Conservation (phyloP, 2,113 vertebrate species). For the Tenebrosternarchus preto region DNA sequence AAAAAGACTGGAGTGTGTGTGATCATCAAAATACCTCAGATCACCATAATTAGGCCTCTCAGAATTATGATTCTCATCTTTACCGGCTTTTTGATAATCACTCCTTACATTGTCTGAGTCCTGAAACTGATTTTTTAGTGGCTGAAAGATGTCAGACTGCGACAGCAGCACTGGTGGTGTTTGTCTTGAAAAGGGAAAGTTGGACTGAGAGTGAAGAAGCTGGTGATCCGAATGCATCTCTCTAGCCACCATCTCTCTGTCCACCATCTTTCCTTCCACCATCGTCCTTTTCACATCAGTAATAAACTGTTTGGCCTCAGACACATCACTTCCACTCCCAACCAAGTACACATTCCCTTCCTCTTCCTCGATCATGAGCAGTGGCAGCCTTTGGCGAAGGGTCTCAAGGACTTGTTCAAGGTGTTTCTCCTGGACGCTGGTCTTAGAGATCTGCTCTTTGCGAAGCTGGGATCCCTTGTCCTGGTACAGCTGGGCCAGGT, state of each 20-base stretch:
- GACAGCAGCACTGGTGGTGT: neutral
- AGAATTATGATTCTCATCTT: neutral
- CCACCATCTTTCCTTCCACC: neutral
- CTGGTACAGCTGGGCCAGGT: slow-evolving; percentile 66
- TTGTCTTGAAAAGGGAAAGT: neutral
- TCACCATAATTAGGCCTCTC: neutral
- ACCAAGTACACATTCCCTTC: slow-evolving; percentile 64
- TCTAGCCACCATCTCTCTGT: neutral
- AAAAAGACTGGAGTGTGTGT: neutral
- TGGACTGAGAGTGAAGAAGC: neutral
- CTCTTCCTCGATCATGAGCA: slow-evolving; percentile 65
- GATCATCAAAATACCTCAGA: neutral
- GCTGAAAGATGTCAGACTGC: neutral
- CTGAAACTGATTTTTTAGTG: neutral
- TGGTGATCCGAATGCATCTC: neutral
- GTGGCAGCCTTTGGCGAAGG: slow-evolving; percentile 61
- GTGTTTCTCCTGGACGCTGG: slow-evolving; percentile 29
- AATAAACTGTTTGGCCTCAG: slow-evolving; percentile 67
- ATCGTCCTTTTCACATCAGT: neutral
- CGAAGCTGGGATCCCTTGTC: slow-evolving; percentile 62
- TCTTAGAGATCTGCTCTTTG: slow-evolving; percentile 67
- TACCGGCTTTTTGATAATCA: neutral
- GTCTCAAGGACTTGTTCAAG: neutral
- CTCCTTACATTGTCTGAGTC: neutral
- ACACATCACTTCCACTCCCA: slow-evolving; percentile 65